Base-by-base conservation (phyloP, 2,888 invertebrate species). In the Andrena haemorrhoa region DNA sequence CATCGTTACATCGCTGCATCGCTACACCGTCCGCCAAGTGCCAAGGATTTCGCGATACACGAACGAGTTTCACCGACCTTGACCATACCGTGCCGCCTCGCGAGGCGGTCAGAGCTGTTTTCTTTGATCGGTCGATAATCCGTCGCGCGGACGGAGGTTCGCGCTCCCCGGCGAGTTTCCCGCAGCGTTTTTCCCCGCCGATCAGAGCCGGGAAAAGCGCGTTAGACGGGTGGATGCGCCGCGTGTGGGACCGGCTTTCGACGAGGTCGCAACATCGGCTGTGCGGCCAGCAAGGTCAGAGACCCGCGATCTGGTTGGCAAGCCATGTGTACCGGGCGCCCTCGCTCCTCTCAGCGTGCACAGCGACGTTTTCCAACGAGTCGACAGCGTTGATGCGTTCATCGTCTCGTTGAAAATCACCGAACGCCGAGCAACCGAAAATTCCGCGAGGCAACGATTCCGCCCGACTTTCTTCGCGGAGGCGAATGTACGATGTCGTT, bases 231-330 rank as follows among this genome's bases (percentile, higher is more conserved):
- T 79, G 76, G 81, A 88, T 75, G 68, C 82, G 87, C 87, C 84
- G 75, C 87, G 82, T 82, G 64, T 12, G 56, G 69, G 72, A 75
- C 79, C 86, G 84, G 82, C 89, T 84, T 79, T 75, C 72, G 73
- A 47, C 63, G 83, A 90, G 91, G 92, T 92, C 90, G 89, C 88
- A 86, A 89, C 89, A 88, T 91, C 90, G 92, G 92, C 92, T 92
- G 88, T 88, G 84, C 86, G 83, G 86, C 88, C 85, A 86, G 84
- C 89, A 90, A 90, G 92, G 92, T 92, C 92, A 91, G 89, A 90
- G 90, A 92, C 92, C 92, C 86, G 87, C 91, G 92, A 91, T 92
- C 90, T 92, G 92, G 90, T 92, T 92, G 91, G 92, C 84, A 92
- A 89, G 82, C 91, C 92, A 91, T 91, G 91, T 92, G 91, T 89